Base-by-base conservation (phyloP, 92 coral and sea anemone genomes). In the Epizoanthus stellaris region DNA sequence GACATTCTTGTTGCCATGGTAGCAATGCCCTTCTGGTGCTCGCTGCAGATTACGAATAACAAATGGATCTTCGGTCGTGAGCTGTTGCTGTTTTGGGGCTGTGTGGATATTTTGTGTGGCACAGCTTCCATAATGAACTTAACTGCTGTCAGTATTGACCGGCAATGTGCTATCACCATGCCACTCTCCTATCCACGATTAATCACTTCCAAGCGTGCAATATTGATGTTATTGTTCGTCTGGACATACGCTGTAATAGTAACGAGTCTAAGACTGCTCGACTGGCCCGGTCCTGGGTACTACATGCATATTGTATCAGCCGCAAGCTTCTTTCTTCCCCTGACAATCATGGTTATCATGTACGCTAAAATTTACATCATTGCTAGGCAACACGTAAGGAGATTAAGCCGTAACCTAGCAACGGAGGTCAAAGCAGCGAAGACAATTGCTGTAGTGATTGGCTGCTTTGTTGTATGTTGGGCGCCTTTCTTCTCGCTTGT, bases 11-110 rank as follows among this genome's bases (percentile, higher is more conserved):
- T 94, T 34, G 95, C 98, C 73, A 47, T 94, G 64, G 77, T 89
- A 36, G 98, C 98, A 4, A 94, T 94, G 98, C 98, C 98, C 10
- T 91, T 94, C 85, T 94, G 98, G 98, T 94, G 98, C 86, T 89
- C 90, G 5, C 85, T 91, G 12, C 98, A 94, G 79, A 82, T 94
- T 13, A 89, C 95, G 5, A 80, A 86, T 47, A 87, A 89, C 52
- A 76, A 38, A 21, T 91, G 98, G 98, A 61, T 77, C 42, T 82
- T 94, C 58, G 83, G 98, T 21, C n/a, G 21, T 42, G 73, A 88
- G 68, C 76, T 91, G 56, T 62, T 47, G 34, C 61, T 76, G 42
- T 91, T 94, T 62, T 94, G 98, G 98, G 88, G 88, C 39, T 94
- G 98, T 69, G 90, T 92, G 93, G 98, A 94, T 40, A 94, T 94